Evolutionary conservation across 2,888 invertebrate species (phyloP).

Genomic region (Drosophila mulleri): DNA sequence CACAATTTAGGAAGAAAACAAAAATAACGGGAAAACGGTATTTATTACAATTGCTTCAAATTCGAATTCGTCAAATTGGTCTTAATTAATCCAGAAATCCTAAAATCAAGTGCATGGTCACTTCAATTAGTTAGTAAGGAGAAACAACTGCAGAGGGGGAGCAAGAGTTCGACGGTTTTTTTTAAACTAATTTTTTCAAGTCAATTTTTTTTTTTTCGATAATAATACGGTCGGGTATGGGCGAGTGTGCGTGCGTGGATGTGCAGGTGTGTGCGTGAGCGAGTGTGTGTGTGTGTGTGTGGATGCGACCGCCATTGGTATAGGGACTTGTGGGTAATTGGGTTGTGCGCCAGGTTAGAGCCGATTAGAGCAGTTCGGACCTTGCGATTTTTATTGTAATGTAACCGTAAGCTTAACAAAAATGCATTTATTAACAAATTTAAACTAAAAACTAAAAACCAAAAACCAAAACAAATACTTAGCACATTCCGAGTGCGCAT

Average conservation of each 20-base stretch:
- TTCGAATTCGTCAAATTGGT: slow-evolving; percentile 4
- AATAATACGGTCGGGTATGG: not conserved
- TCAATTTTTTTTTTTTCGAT: slow-evolving; percentile 46
- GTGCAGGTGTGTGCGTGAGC: not conserved
- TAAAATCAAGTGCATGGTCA: not conserved
- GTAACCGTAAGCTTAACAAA: slow-evolving; percentile 73
- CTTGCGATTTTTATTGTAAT: slow-evolving; percentile 70
- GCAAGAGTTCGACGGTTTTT: slow-evolving; percentile 9
- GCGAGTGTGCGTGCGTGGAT: not conserved
- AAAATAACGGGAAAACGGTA: not conserved
- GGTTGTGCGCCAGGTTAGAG: slow-evolving; percentile 53
- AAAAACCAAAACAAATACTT: slow-evolving; percentile 25
- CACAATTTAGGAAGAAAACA: not conserved
- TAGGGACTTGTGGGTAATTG: slow-evolving; percentile 26
- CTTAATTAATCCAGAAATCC: not conserved
- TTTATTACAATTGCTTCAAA: not conserved
- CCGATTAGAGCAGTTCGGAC: slow-evolving; percentile 45
- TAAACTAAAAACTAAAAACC: slow-evolving; percentile 30
- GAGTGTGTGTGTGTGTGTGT: not conserved
- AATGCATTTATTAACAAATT: slow-evolving; percentile 74
- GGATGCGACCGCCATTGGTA: slow-evolving; percentile 16
- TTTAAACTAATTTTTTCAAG: slow-evolving; percentile 36
- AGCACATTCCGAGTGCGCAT: slow-evolving; percentile 39
- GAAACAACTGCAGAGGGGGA: not conserved
- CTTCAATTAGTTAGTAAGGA: slow-evolving; percentile 1